phyloP scores from a whole-genome alignment of 2,113 vertebrate species.

The Pachycephala philippinensis region DNA sequence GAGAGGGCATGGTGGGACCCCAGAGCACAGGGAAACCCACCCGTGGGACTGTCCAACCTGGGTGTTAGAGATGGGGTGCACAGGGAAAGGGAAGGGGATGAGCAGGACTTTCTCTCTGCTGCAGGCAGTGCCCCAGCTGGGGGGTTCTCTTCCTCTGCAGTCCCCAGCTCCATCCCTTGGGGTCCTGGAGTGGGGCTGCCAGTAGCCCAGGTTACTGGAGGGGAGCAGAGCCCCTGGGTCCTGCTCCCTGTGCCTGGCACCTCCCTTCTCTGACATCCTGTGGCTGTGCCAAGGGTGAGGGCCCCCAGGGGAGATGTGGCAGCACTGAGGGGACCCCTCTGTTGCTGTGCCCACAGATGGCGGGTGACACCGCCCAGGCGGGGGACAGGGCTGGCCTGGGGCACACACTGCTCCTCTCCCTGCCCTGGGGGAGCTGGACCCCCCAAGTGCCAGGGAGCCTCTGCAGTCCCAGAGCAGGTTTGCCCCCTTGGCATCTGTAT shows the following conservation, averaged over 20 bases:
- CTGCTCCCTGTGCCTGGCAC: neutral
- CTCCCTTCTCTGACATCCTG: neutral
- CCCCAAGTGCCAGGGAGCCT: neutral
- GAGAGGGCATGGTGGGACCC: neutral
- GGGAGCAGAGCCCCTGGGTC: neutral
- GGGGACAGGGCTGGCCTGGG: neutral
- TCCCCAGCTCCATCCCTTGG: neutral
- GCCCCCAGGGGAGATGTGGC: neutral
- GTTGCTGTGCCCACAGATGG: neutral
- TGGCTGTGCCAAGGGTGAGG: neutral
- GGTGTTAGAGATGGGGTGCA: neutral
- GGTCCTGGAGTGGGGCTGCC: neutral
- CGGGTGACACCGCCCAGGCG: rapidly evolving
- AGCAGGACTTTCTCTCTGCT: neutral
- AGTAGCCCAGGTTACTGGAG: neutral
- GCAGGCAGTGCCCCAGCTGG: neutral
- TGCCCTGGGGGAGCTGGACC: neutral
- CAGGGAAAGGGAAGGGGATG: neutral
- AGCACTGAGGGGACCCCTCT: neutral
- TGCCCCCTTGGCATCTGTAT: neutral
- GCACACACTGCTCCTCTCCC: neutral
- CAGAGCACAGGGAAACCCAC: neutral
- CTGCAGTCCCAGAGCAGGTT: neutral
- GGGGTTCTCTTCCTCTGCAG: neutral
- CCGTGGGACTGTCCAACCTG: neutral